Evolutionary conservation across 2,888 invertebrate species (phyloP), one percentile per base, ranked within the genome.

Genomic region (Xylocampa areola): DNA sequence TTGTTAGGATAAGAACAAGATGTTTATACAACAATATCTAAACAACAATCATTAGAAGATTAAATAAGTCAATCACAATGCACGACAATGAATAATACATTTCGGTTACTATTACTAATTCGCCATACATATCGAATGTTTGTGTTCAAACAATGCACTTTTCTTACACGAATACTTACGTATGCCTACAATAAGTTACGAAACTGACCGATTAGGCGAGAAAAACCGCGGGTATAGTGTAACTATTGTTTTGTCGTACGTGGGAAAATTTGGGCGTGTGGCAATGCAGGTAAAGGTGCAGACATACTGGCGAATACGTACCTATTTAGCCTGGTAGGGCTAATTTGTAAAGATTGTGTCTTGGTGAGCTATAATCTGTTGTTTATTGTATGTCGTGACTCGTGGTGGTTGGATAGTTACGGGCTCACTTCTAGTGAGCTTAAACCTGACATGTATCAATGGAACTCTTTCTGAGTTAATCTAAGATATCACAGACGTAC

Each of bases 191-290:
- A 87, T 87, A 79, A 78, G 84, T 92, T 92, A 91, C 90, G 88
- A 91, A 87, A 92, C 80, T 82, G 84, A 84, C 82, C 86, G 87
- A 90, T 91, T 90, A 87, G 84, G 77, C 80, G 83, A 78, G 84
- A 89, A 91, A 92, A 90, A 88, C 83, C 75, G 72, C 66, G 72
- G 55, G 75, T 80, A 72, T 71, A 74, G 67, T 72, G 76, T 64
- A 61, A 72, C 63, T 66, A 85, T 87, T 90, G 88, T 89, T 85
- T 47, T 57, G 39, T 52, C 35, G 40, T 73, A 76, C 86, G 90
- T 91, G 92, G 81, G 92, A 92, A 90, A 68, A 52, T 40, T 43
- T 57, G 58, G 11, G 6, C 1, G 36, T 73, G 61, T 54, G 33
- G 76, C 61, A 76, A 73, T 59, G 35, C 13, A 0, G 0, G 51